These are phyloP conservation scores for Ammodytes marinus DNA, from an alignment of 2,113 vertebrate genomes.

Conservation along the genomic window DNA sequence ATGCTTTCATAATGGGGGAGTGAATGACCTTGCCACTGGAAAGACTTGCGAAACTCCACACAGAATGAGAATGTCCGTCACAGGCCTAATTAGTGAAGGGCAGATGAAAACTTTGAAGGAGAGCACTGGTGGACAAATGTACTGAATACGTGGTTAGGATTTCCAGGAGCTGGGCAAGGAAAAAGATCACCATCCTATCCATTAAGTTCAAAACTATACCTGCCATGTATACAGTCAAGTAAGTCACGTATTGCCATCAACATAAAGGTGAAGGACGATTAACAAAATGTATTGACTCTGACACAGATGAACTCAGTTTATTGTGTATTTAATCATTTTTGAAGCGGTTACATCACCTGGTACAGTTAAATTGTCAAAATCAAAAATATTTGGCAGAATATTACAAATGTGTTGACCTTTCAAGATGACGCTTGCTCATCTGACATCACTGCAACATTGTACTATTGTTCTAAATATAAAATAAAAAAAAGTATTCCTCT, in stretches of 20 bases:
- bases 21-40: slow-evolving; percentile 71
- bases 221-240: background rate
- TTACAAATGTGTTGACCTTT: background rate
- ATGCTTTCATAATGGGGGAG: slow-evolving; percentile 47
- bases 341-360: background rate
- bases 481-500: background rate
- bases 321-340: background rate
- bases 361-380: background rate
- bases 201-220: slow-evolving; percentile 14
- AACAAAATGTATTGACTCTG: background rate
- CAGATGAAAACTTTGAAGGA: slow-evolving; percentile 58
- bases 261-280: background rate
- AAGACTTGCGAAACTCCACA: slow-evolving; percentile 55
- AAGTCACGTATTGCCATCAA: background rate
- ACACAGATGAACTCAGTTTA: background rate
- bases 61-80: slow-evolving; percentile 67
- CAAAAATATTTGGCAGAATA: too few relatives aligned
- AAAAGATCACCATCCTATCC: slow-evolving; percentile 7
- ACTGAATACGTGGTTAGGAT: slow-evolving; percentile 22
- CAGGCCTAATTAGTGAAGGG: slow-evolving; percentile 59
- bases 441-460: background rate
- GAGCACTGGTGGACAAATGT: slow-evolving; percentile 47
- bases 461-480: background rate
- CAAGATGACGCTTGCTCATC: background rate
- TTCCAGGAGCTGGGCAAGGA: background rate